A percentile compares a stretch with the other conserved stretches of the same genome.
These are phyloP conservation scores for Miniopterus natalensis DNA, from an alignment of 2,113 vertebrate species.

Conservation along the genomic window DNA sequence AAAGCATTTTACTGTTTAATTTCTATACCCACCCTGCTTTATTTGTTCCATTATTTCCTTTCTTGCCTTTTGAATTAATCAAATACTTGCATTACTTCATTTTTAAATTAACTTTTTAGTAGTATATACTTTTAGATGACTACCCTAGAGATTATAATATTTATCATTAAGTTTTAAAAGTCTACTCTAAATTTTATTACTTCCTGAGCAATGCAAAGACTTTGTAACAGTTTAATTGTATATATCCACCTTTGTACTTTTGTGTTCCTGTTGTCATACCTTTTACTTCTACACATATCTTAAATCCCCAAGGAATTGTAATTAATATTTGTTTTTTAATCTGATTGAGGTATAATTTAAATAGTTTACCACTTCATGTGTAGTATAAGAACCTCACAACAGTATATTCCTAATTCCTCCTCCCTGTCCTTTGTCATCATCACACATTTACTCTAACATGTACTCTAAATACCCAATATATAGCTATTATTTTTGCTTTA, in stretches of 20 bases:
- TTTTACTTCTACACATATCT: conserved; percentile 8
- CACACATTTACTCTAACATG: background rate
- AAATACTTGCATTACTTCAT: background rate
- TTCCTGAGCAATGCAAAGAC: background rate
- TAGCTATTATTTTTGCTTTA: background rate
- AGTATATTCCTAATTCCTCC: background rate
- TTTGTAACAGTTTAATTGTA: conserved; percentile 5
- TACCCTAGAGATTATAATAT: background rate
- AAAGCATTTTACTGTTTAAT: background rate
- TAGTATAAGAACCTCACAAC: background rate
- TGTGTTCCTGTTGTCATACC: background rate
- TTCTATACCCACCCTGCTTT: background rate
- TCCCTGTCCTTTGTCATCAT: background rate
- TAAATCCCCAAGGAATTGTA: background rate
- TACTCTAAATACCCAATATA: background rate
- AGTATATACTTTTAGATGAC: background rate
- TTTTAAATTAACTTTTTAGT: background rate
- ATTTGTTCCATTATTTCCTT: background rate
- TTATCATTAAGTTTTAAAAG: background rate
- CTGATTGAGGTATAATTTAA: background rate
- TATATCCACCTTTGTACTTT: background rate
- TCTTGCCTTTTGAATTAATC: conserved; percentile 22
- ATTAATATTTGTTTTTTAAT: conserved; percentile 1
- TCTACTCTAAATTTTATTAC: background rate
- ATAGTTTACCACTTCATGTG: background rate